Evolutionary conservation across 2,888 invertebrate species (phyloP), one percentile per base, ranked within the genome.

Genomic region (Leucania comma): DNA sequence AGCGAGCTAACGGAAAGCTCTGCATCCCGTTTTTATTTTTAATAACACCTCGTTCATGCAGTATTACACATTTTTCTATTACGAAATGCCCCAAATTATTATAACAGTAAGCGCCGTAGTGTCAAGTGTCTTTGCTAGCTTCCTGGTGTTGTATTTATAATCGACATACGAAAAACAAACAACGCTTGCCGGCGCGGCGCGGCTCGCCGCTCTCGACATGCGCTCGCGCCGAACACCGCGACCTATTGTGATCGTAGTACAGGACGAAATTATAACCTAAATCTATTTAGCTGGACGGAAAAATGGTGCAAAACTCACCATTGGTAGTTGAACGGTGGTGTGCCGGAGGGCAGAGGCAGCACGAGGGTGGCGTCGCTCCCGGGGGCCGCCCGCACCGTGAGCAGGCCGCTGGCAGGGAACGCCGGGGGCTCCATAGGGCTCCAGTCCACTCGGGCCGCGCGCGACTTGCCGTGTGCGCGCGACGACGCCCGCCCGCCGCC

Each of bases 91-190:
- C 88, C 86, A 85, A 86, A 87, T 87, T 84, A 87, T 88, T 83
- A 87, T 78, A 85, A 87, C 81, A 84, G 68, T 72, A 70, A 69
- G 80, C 58, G 73, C 51, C 48, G 80, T 79, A 86, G 90, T 90
- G 90, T 92, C 92, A 87, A 88, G 87, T 92, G 89, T 91, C 91
- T 82, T 69, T 65, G 76, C 84, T 85, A 75, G 88, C 93, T 94
- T 94, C 95, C 94, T 93, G 92, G 92, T 93, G 91, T 90, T 89
- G 90, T 94, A 94, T 95, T 95, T 95, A 95, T 94, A 94, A 90
- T 92, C 91, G 92, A 93, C 93, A 92, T 86, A 88, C 91, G 91
- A 94, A 95, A 95, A 95, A 95, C 93, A 95, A 95, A 94, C 94
- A 94, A 93, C 87, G 88, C 90, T 87, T 82, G 85, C 91, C 91